Conservation (phyloP, 1,140 invertebrate species). For the Calliphora vicina region DNA sequence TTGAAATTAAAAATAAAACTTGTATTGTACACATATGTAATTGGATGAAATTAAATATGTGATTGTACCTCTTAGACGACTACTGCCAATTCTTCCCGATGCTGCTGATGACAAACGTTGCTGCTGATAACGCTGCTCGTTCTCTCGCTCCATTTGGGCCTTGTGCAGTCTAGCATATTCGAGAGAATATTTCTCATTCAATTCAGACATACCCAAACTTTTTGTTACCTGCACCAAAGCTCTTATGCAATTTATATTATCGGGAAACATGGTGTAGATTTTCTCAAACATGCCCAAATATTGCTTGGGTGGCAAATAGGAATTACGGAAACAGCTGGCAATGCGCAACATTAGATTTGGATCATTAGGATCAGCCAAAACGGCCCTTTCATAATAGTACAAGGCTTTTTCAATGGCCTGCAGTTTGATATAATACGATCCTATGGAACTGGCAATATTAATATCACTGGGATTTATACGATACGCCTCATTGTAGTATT, state of each 20-base stretch:
- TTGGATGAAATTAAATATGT: neutral
- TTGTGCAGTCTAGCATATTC: constrained; percentile 84
- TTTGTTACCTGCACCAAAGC: constrained; percentile 85
- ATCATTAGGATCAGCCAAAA: constrained; percentile 85
- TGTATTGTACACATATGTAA: neutral
- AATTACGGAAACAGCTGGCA: constrained; percentile 82
- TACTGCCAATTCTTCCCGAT: constrained; percentile 49
- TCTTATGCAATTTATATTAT: constrained; percentile 86
- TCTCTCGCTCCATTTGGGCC: constrained; percentile 51
- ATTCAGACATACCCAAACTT: constrained; percentile 70
- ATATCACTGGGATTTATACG: constrained; percentile 90
- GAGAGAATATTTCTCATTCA: constrained; percentile 73
- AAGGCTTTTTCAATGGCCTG: constrained; percentile 89
- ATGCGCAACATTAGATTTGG: constrained; percentile 86
- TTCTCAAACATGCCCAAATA: constrained; percentile 83
- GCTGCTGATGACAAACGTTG: constrained; percentile 68
- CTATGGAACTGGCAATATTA: constrained; percentile 89
- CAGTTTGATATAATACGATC: constrained; percentile 89
- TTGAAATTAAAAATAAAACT: neutral
- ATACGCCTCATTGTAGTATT: constrained; percentile 91
- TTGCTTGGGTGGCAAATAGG: constrained; percentile 81
- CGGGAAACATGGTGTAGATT: constrained; percentile 81
- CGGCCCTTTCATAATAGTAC: constrained; percentile 86
- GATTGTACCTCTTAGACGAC: constrained; percentile 56
- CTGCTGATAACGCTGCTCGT: constrained; percentile 76